Conservation (phyloP, 2,888 invertebrate genomes). For the Lepas anatifera region DNA sequence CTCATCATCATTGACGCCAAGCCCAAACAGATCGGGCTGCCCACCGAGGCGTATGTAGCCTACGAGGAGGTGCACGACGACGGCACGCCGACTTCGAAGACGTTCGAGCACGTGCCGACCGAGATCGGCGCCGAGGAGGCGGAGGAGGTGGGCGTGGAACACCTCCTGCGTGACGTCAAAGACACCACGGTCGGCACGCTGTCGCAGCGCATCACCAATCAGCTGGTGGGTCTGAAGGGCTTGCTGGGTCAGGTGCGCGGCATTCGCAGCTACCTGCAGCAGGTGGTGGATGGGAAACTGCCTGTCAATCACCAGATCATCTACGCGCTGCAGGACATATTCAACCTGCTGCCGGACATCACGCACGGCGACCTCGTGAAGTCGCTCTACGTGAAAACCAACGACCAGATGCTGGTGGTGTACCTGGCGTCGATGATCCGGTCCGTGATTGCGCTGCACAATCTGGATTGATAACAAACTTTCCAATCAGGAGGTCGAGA, state of each 20-base stretch:
- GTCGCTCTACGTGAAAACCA: slow-evolving; percentile 93
- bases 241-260: slow-evolving; percentile 83
- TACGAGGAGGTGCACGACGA: slow-evolving; percentile 99
- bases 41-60: too few species aligned
- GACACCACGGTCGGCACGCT: too few species aligned
- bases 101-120: slow-evolving; percentile 98
- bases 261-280: slow-evolving; percentile 78
- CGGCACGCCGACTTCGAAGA: slow-evolving; percentile 95
- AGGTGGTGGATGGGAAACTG: slow-evolving; percentile 72
- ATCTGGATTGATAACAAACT: slow-evolving; percentile 98
- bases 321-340: too few species aligned
- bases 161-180: too few species aligned
- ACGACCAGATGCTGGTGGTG: slow-evolving; percentile 97
- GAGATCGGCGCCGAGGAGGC: too few species aligned
- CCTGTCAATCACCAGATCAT: slow-evolving; percentile 98
- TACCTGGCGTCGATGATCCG: slow-evolving; percentile 93
- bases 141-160: too few species aligned
- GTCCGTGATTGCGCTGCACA: slow-evolving; percentile 94
- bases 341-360: too few species aligned
- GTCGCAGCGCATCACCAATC: slow-evolving; percentile 94
- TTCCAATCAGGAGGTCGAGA: slow-evolving; percentile 75
- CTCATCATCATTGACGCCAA: too few species aligned
- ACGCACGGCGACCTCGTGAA: slow-evolving; percentile 88
- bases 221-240: slow-evolving; percentile 87
- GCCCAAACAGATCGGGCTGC: too few species aligned